These are phyloP conservation scores for Rhadinocentrus ornatus DNA, from an alignment of 2,797 vertebrate genomes.

Conservation along the genomic window DNA sequence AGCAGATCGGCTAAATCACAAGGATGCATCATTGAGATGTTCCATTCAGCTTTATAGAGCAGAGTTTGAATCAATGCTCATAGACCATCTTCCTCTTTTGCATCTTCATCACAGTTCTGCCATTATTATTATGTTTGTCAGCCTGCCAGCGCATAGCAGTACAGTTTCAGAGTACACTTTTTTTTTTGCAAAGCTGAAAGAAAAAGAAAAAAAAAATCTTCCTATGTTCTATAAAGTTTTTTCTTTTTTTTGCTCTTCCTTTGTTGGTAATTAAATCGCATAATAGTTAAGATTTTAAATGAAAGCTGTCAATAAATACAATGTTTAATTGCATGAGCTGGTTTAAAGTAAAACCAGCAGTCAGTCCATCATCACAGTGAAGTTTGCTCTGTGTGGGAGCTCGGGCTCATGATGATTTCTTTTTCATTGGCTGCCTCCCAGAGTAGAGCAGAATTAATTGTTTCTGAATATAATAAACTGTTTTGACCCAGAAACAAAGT, in stretches of 20 bases:
- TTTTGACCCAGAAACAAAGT: conserved; percentile 71
- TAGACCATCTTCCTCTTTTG: neutral
- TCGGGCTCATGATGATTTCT: conserved; percentile 43
- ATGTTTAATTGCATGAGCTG: conserved; percentile 34
- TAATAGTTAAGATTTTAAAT: neutral
- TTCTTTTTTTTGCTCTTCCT: neutral
- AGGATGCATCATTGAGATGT: neutral
- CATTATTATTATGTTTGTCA: neutral
- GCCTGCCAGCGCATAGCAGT: neutral
- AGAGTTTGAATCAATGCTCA: neutral
- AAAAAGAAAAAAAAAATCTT: neutral
- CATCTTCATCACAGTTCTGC: neutral
- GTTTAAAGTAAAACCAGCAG: conserved; percentile 63
- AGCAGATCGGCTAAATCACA: neutral
- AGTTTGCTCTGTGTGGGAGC: conserved; percentile 60
- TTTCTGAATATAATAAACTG: conserved; percentile 52
- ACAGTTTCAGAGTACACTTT: too few relatives aligned
- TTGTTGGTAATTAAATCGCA: neutral
- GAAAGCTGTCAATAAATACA: conserved; percentile 5
- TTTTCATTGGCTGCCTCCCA: conserved; percentile 55
- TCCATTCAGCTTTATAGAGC: neutral
- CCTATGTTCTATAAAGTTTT: conserved; percentile 1
- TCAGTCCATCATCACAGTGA: conserved; percentile 67
- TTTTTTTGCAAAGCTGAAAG: neutral
- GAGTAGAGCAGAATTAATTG: conserved; percentile 58